Evolutionary conservation across 2,797 vertebrate species (phyloP).

Genomic region (Cheirogaleus major): DNA sequence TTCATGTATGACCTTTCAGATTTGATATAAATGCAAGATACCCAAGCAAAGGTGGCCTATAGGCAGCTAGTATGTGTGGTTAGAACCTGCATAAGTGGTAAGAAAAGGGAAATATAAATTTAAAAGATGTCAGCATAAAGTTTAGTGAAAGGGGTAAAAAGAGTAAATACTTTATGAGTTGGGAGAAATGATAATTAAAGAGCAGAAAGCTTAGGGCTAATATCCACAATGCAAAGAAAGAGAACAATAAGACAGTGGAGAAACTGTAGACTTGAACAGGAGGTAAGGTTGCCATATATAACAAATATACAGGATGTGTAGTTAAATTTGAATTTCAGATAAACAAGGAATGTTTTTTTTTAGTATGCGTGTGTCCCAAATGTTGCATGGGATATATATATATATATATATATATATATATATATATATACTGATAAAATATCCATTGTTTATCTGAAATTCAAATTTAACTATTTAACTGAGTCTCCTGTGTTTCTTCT

Average conservation of each 20-base stretch:
- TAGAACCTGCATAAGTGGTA: background rate
- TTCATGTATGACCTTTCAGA: background rate
- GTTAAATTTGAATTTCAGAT: background rate
- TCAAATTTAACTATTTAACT: slow-evolving; percentile 18
- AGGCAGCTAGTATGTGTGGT: background rate
- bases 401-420: too few species aligned
- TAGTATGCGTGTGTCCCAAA: background rate
- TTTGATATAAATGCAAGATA: background rate
- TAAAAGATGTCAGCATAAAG: background rate
- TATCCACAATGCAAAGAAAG: background rate
- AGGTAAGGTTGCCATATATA: background rate
- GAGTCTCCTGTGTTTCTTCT: background rate
- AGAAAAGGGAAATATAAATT: background rate
- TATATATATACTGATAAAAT: background rate
- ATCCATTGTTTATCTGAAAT: background rate
- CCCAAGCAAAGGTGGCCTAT: background rate
- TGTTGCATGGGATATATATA: background rate
- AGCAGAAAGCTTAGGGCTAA: background rate
- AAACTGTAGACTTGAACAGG: background rate
- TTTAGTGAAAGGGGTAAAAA: background rate
- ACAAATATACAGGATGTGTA: background rate
- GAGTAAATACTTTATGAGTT: background rate
- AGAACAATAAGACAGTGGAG: background rate
- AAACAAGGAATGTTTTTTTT: background rate
- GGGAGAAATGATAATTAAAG: background rate